phyloP scores from a whole-genome alignment of 2,888 invertebrate species.

The Physocephala rufipes region DNA sequence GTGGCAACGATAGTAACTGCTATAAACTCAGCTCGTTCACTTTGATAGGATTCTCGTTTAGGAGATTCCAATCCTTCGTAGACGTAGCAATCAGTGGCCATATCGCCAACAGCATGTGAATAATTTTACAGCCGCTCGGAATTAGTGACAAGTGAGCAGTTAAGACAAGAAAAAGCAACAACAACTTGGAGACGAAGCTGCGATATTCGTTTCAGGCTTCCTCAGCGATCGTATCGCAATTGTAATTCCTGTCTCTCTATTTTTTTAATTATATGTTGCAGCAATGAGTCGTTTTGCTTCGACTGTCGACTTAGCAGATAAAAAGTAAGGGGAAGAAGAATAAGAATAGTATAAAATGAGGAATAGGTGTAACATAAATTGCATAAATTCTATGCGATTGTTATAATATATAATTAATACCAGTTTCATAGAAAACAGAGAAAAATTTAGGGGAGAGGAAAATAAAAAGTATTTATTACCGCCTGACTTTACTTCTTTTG shows the following conservation, averaged over 20 bases:
- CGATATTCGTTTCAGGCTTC: conserved; percentile 20
- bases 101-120: conserved; percentile 5
- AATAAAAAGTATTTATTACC: too few species aligned
- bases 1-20: neutral
- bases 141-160: conserved; percentile 32
- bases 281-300: neutral
- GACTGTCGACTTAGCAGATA: too few species aligned
- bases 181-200: conserved; percentile 2
- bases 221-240: neutral
- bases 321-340: too few species aligned
- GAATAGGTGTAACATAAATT: too few species aligned
- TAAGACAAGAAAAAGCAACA: conserved; percentile 16
- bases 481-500: too few species aligned
- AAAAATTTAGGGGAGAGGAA: too few species aligned
- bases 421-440: too few species aligned
- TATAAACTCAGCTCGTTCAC: neutral
- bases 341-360: too few species aligned
- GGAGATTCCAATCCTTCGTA: neutral
- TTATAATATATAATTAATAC: too few species aligned
- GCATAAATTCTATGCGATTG: too few species aligned
- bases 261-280: conserved; percentile 7
- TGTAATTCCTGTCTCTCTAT: conserved; percentile 15
- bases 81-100: neutral
- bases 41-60: neutral
- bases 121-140: conserved; percentile 29